These are phyloP conservation scores for Acanthosepion lycidas DNA, from an alignment of 2,888 invertebrate genomes.

Conservation along the genomic window DNA sequence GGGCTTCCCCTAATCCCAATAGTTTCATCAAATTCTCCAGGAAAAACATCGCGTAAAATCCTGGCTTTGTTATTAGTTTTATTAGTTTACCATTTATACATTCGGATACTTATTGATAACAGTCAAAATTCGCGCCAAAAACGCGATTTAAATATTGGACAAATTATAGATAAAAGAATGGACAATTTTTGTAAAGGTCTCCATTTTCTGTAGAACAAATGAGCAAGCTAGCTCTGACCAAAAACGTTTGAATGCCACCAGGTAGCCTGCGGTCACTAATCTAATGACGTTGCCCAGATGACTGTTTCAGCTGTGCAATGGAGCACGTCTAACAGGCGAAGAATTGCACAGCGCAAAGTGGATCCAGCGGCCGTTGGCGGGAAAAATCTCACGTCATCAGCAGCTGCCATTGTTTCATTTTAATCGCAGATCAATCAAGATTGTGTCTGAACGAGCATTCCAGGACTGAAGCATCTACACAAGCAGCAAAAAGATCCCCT, in stretches of 20 bases:
- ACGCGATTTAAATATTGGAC: neutral
- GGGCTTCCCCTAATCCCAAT: too few species aligned
- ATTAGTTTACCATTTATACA: too few species aligned
- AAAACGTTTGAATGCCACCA: neutral
- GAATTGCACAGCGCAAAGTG: neutral
- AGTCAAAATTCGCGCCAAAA: too few species aligned
- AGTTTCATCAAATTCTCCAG: too few species aligned
- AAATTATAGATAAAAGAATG: neutral
- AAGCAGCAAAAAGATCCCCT: neutral
- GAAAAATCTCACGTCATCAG: slow-evolving; percentile 22
- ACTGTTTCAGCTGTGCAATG: neutral
- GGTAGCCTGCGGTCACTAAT: slow-evolving; percentile 9
- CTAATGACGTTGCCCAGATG: neutral
- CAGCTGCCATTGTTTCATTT: slow-evolving; percentile 33
- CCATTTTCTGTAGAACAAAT: neutral
- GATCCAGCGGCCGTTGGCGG: slow-evolving; percentile 33
- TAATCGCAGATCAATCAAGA: slow-evolving; percentile 13
- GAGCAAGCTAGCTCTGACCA: neutral
- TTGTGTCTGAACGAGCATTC: neutral
- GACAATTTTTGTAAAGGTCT: neutral
- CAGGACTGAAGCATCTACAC: neutral
- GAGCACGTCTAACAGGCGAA: neutral
- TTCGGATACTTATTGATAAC: too few species aligned
- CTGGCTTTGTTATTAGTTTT: too few species aligned
- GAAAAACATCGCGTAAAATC: too few species aligned